Conservation (phyloP, 1,140 invertebrate species). For the Heliconius congener region DNA sequence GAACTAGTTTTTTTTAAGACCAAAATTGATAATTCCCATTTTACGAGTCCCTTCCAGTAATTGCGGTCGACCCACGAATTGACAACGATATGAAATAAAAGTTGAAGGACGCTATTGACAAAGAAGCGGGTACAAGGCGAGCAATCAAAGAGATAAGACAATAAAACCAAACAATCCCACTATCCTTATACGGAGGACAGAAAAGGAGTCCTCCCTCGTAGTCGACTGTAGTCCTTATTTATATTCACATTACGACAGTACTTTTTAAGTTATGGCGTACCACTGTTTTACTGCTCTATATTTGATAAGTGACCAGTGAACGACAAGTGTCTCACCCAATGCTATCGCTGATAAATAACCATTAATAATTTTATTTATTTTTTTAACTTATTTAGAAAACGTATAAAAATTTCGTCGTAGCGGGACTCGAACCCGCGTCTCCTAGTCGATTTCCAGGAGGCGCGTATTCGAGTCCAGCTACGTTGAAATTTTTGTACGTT, state of each 20-base stretch:
- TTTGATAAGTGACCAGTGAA: constrained; percentile 20
- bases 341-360: constrained; percentile 9
- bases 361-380: background rate
- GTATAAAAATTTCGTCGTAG: too few species aligned
- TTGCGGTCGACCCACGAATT: constrained; percentile 20
- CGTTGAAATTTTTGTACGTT: too few species aligned
- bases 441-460: too few species aligned
- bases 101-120: constrained; percentile 31
- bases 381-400: too few species aligned
- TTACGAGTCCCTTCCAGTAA: constrained; percentile 17
- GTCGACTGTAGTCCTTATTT: background rate
- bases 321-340: constrained; percentile 4
- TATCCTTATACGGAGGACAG: constrained; percentile 21
- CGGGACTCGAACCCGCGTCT: too few species aligned
- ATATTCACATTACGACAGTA: background rate
- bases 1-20: constrained; percentile 20
- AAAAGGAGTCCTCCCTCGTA: background rate
- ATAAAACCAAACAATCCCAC: constrained; percentile 31
- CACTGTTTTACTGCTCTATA: constrained; percentile 33
- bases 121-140: constrained; percentile 25
- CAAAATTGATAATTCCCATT: constrained; percentile 19
- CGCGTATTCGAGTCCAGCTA: too few species aligned
- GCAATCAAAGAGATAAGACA: constrained; percentile 38
- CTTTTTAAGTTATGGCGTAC: constrained; percentile 1
- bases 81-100: constrained; percentile 30